Percentiles rank a stretch among this genome's conserved stretches.
phyloP scores from a whole-genome alignment of 2,113 vertebrate species.

The Cryptomyrus ogoouensis region DNA sequence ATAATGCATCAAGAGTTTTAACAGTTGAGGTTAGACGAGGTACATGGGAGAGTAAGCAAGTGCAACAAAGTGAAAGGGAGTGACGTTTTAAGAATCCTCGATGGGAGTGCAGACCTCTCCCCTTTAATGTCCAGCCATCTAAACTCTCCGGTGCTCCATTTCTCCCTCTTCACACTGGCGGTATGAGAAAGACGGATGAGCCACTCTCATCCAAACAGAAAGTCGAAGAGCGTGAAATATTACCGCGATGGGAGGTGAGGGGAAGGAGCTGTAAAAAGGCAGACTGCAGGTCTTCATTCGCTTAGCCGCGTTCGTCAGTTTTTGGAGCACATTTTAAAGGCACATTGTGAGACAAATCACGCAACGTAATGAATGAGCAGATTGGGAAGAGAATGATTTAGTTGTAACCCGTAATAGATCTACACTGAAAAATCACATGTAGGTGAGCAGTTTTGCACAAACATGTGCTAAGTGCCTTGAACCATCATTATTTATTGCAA shows the following conservation, averaged over 20 bases:
- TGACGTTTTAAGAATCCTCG: background rate
- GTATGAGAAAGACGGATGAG: background rate
- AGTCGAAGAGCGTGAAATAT: background rate
- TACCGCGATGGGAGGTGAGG: background rate
- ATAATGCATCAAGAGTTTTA: background rate
- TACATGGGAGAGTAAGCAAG: background rate
- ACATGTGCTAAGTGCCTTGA: background rate
- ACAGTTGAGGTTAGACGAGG: background rate
- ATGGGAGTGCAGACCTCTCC: background rate
- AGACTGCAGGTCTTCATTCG: background rate
- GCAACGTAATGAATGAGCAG: background rate
- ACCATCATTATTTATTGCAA: background rate
- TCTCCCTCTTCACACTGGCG: background rate
- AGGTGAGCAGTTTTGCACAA: background rate
- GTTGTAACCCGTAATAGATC: background rate
- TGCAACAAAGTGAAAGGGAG: background rate
- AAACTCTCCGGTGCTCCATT: background rate
- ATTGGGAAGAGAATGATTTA: conserved; percentile 2
- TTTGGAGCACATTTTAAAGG: background rate
- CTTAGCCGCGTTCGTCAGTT: background rate
- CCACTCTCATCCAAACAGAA: background rate
- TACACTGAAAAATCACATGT: background rate
- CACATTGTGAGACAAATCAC: background rate
- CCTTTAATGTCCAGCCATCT: background rate
- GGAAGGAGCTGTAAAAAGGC: background rate